Percentiles rank a stretch among this genome's conserved stretches.
Evolutionary conservation across 1,140 invertebrate species (phyloP).

Genomic region (Lanistes nyassanus): DNA sequence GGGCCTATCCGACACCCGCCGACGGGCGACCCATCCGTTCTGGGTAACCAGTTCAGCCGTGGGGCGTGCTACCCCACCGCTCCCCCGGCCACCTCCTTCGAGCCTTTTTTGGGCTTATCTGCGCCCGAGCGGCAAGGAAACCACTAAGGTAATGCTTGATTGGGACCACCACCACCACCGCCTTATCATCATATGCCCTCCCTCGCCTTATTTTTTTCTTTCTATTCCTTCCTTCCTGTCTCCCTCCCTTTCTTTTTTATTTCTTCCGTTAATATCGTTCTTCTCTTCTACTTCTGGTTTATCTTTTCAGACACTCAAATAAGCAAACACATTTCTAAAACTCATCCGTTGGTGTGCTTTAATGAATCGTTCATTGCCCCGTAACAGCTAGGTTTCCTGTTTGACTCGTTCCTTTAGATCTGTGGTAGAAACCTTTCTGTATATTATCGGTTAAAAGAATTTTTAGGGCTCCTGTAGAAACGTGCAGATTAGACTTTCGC

Average conservation of each 20-base stretch:
- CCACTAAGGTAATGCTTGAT: too few relatives aligned
- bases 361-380: neutral
- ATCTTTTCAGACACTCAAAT: neutral
- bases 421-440: neutral
- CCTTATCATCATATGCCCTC: neutral
- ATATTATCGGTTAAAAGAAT: neutral
- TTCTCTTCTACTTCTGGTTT: neutral
- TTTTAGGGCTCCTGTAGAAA: neutral
- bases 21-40: neutral
- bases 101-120: neutral
- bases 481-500: too few relatives aligned
- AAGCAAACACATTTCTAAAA: neutral
- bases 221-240: neutral
- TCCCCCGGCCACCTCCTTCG: neutral
- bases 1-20: neutral
- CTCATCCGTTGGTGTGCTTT: too few relatives aligned
- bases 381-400: neutral
- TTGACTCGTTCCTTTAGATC: neutral
- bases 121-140: too few relatives aligned
- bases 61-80: too few relatives aligned
- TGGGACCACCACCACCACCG: too few relatives aligned
- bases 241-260: neutral
- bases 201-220: neutral
- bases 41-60: too few relatives aligned
- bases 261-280: neutral